These are phyloP conservation scores for Enteromius radiatus DNA, from an alignment of 2,797 vertebrate genomes.

Conservation along the genomic window DNA sequence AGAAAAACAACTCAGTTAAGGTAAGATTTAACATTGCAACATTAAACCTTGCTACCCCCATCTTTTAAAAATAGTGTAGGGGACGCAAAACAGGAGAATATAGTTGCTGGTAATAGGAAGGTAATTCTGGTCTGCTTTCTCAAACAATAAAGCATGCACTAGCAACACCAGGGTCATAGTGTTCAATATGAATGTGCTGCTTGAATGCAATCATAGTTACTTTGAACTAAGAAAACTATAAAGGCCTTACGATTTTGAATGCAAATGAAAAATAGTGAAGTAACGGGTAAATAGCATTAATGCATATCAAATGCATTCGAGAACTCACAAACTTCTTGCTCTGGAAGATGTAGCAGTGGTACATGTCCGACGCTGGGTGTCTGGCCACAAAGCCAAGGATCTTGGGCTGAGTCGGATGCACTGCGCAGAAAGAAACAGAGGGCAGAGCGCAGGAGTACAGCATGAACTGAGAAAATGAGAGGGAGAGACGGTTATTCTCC, in stretches of 20 bases:
- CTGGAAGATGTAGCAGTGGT: constrained; percentile 79
- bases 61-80: no score
- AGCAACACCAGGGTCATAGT: no score
- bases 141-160: background rate
- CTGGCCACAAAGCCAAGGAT: constrained; percentile 77
- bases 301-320: no score
- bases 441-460: constrained; percentile 74
- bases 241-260: background rate
- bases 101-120: background rate
- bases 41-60: background rate
- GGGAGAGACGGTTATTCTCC: background rate
- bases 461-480: constrained; percentile 71
- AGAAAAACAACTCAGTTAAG: background rate
- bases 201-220: no score
- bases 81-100: background rate
- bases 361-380: constrained; percentile 71
- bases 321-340: constrained; percentile 78
- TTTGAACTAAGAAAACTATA: background rate
- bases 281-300: background rate
- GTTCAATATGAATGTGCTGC: background rate
- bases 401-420: constrained; percentile 70
- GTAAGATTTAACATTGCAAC: background rate
- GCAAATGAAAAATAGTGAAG: background rate
- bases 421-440: constrained; percentile 75
- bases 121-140: background rate